Evolutionary conservation across 1,140 invertebrate species (phyloP).

Genomic region (Brachystomella parvula): DNA sequence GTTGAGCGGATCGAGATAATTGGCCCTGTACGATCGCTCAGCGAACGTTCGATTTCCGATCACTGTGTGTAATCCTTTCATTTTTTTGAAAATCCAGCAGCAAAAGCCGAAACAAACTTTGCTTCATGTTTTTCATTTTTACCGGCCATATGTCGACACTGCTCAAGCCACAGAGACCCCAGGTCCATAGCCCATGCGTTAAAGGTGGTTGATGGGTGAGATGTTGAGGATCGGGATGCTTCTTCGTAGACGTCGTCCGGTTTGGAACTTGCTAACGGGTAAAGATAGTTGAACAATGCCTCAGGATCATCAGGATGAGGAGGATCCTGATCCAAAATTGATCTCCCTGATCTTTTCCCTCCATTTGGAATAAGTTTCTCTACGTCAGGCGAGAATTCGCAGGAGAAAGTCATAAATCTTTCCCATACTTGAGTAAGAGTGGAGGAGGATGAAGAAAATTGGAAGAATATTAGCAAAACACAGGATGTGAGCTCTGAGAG

Average conservation of each 20-base stretch:
- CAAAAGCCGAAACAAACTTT: too few species aligned
- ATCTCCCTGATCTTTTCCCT: not conserved
- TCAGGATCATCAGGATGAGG: slow-evolving; percentile 22
- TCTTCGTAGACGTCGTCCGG: slow-evolving; percentile 5
- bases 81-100: too few species aligned
- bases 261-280: slow-evolving; percentile 25
- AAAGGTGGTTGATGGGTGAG: slow-evolving; percentile 7
- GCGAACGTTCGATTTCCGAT: too few species aligned
- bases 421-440: not conserved
- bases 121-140: not conserved
- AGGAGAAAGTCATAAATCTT: slow-evolving; percentile 7
- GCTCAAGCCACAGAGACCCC: slow-evolving; percentile 25
- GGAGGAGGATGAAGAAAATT: not conserved
- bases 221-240: not conserved
- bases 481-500: too few species aligned
- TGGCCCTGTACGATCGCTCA: too few species aligned
- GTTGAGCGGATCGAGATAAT: too few species aligned
- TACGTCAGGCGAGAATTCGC: not conserved
- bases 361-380: not conserved
- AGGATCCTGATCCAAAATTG: not conserved
- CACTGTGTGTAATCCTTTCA: too few species aligned
- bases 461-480: not conserved
- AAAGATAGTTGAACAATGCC: slow-evolving; percentile 30
- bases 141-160: slow-evolving; percentile 18
- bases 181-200: slow-evolving; percentile 28